Percentiles rank a stretch among this genome's conserved stretches.
Conservation (phyloP, 2,888 invertebrate species). For the Micropterix aruncella region DNA sequence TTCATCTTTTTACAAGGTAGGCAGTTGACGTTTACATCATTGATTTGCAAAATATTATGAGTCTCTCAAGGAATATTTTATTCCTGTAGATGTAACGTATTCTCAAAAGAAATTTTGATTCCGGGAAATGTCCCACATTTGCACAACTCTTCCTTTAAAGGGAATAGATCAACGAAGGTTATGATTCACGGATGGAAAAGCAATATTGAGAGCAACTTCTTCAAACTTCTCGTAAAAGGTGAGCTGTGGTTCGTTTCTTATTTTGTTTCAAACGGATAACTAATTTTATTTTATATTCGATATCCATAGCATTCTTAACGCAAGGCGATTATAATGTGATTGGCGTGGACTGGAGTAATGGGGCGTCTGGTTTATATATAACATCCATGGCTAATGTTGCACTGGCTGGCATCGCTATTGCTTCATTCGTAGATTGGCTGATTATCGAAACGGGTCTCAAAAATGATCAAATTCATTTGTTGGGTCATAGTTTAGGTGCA, state of each 20-base stretch:
- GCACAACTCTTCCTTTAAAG: neutral
- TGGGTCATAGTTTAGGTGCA: conserved; percentile 3
- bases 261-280: neutral
- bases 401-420: neutral
- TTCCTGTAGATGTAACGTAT: too few relatives aligned
- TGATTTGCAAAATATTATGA: too few relatives aligned
- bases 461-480: neutral
- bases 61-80: too few relatives aligned
- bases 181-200: neutral
- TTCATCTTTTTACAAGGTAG: too few relatives aligned
- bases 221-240: neutral
- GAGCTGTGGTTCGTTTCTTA: too few relatives aligned
- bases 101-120: neutral
- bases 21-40: too few relatives aligned
- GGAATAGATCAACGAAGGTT: neutral
- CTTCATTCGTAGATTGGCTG: neutral
- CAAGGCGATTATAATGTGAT: neutral
- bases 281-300: neutral
- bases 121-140: neutral
- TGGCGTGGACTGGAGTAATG: neutral
- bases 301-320: neutral
- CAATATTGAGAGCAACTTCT: neutral
- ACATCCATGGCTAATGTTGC: neutral
- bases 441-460: neutral
- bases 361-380: neutral